Evolutionary conservation across 2,888 invertebrate species (phyloP).

Genomic region (Erynnis tages): DNA sequence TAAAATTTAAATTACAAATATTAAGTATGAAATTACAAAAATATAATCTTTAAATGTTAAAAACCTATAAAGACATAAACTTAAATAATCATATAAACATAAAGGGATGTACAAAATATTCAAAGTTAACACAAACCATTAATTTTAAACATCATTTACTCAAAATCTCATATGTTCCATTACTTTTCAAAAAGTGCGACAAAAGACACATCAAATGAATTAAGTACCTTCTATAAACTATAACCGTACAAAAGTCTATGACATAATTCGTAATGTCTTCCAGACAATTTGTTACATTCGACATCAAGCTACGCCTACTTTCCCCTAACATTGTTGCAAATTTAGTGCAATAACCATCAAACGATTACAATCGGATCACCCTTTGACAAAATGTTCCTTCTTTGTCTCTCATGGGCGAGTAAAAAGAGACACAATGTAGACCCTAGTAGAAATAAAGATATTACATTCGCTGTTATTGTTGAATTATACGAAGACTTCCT

Average conservation of each 20-base stretch:
- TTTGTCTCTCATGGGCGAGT: conserved; percentile 34
- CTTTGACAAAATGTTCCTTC: conserved; percentile 33
- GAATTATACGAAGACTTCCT: conserved; percentile 57
- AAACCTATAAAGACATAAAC: too few species aligned
- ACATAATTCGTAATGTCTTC: conserved; percentile 49
- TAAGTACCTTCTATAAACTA: too few species aligned
- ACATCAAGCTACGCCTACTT: conserved; percentile 69
- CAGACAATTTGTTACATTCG: conserved; percentile 71
- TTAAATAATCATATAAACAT: too few species aligned
- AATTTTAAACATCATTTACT: too few species aligned
- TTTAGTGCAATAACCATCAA: conserved; percentile 38
- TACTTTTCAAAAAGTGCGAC: too few species aligned
- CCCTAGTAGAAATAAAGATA: conserved; percentile 43
- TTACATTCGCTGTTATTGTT: conserved; percentile 56
- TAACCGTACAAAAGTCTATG: conserved; percentile 2
- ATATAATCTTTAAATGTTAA: too few species aligned
- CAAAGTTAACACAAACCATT: too few species aligned
- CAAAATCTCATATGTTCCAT: too few species aligned
- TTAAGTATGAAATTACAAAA: too few species aligned
- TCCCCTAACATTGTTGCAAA: conserved; percentile 59
- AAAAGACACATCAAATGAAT: too few species aligned
- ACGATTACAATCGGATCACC: conserved; percentile 38
- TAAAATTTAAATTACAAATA: too few species aligned
- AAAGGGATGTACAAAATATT: too few species aligned
- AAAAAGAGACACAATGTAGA: conserved; percentile 38